Conservation (phyloP, 92 coral and sea anemone species). For the Heteractis magnifica region DNA sequence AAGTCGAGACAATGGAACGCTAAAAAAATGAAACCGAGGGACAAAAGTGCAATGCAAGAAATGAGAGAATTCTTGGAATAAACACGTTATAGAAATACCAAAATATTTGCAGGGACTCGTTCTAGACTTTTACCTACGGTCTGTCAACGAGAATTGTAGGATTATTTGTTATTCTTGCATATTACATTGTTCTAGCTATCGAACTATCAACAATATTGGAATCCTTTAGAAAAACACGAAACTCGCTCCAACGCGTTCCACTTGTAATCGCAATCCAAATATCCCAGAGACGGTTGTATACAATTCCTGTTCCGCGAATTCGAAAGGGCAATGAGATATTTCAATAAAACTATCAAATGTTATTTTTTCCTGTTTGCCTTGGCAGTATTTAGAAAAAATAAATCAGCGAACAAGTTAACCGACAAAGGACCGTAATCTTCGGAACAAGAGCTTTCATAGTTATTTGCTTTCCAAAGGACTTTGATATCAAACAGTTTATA, state of each 20-base stretch:
- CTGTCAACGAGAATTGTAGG: constrained; percentile 19
- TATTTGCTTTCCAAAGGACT: background rate
- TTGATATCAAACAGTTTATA: background rate
- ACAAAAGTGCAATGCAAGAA: background rate
- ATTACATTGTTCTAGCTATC: background rate
- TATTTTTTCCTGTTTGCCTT: constrained; percentile 15
- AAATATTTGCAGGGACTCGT: constrained; percentile 1
- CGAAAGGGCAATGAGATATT: constrained; percentile 9
- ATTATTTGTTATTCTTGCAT: constrained; percentile 3
- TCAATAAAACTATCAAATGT: constrained; percentile 21
- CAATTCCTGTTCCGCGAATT: background rate
- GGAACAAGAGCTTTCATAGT: constrained; percentile 1
- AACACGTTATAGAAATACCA: no score
- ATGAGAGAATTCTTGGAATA: no score
- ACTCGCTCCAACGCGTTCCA: background rate
- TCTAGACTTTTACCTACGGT: background rate
- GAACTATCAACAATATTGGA: background rate
- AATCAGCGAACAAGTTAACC: background rate
- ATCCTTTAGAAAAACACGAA: background rate
- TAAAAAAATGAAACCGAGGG: background rate
- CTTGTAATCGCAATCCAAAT: background rate
- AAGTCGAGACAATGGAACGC: background rate
- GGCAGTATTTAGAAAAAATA: background rate
- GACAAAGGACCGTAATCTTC: background rate
- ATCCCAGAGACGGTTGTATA: background rate